A percentile compares a stretch with the other conserved stretches of the same genome.
phyloP scores from a whole-genome alignment of 2,113 vertebrate genomes.

The Garra rufa region DNA sequence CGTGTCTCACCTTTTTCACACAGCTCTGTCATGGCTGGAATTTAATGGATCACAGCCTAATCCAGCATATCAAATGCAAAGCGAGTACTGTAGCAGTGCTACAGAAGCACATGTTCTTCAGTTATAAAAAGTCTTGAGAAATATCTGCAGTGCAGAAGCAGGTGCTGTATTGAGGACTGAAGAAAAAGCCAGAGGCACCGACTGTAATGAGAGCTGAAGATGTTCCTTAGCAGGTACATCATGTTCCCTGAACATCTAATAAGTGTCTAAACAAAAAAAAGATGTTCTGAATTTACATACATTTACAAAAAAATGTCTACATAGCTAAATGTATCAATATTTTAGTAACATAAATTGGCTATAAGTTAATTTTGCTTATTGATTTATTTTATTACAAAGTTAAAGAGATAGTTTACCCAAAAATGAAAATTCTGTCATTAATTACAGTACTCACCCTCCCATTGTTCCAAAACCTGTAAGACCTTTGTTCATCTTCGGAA shows the following conservation, averaged over 20 bases:
- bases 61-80: conserved; percentile 32
- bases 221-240: background rate
- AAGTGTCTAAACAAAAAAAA: background rate
- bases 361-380: no score
- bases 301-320: background rate
- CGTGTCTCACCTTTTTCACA: conserved; percentile 17
- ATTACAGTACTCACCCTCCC: no score
- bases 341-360: no score
- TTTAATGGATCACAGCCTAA: conserved; percentile 33
- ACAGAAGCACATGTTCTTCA: conserved; percentile 11
- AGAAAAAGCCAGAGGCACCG: background rate
- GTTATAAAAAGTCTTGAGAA: background rate
- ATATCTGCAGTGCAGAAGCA: conserved; percentile 10
- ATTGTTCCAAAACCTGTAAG: no score
- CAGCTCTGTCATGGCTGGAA: conserved; percentile 27
- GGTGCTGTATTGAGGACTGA: background rate
- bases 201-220: background rate
- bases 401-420: no score
- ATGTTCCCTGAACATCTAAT: background rate
- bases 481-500: no score
- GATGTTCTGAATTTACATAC: background rate
- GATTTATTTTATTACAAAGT: no score
- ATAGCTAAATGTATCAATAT: no score
- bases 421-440: no score
- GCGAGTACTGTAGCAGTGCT: conserved; percentile 1